Evolutionary conservation across 1,140 invertebrate species (phyloP).

Genomic region (Drosophila simulans): DNA sequence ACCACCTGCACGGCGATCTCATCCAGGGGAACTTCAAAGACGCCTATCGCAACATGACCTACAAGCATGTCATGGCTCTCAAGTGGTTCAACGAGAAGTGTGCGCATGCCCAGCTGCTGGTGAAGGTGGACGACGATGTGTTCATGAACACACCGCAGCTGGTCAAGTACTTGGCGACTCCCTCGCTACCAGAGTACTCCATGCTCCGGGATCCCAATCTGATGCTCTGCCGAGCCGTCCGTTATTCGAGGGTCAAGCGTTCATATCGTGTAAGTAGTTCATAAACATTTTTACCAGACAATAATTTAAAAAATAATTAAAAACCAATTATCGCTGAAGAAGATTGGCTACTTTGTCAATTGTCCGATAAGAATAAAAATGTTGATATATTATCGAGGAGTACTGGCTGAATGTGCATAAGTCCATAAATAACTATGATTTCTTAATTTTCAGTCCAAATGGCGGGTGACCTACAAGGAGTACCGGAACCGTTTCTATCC

Average conservation of each 20-base stretch:
- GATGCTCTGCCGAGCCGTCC: constrained; percentile 87
- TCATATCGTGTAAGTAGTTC: constrained; percentile 85
- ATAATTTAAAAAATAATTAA: not conserved
- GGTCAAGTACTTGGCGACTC: constrained; percentile 86
- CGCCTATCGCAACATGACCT: constrained; percentile 93
- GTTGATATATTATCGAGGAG: not conserved
- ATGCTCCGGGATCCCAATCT: constrained; percentile 83
- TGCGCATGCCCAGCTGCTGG: constrained; percentile 88
- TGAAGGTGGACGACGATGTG: constrained; percentile 93
- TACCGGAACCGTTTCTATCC: constrained; percentile 89
- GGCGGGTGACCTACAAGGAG: constrained; percentile 90
- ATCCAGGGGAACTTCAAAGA: constrained; percentile 92
- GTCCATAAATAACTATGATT: not conserved
- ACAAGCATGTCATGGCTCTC: constrained; percentile 94
- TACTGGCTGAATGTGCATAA: not conserved
- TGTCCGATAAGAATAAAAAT: not conserved
- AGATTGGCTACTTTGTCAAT: not conserved
- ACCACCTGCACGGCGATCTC: constrained; percentile 88
- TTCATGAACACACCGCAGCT: constrained; percentile 90
- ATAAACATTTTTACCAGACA: not conserved
- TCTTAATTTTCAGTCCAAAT: constrained; percentile 87
- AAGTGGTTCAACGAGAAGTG: constrained; percentile 92
- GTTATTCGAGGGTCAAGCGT: constrained; percentile 86
- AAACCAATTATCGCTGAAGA: not conserved
- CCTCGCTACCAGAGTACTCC: constrained; percentile 11